phyloP scores from a whole-genome alignment of 1,140 invertebrate genomes.

The Tribolium madens region DNA sequence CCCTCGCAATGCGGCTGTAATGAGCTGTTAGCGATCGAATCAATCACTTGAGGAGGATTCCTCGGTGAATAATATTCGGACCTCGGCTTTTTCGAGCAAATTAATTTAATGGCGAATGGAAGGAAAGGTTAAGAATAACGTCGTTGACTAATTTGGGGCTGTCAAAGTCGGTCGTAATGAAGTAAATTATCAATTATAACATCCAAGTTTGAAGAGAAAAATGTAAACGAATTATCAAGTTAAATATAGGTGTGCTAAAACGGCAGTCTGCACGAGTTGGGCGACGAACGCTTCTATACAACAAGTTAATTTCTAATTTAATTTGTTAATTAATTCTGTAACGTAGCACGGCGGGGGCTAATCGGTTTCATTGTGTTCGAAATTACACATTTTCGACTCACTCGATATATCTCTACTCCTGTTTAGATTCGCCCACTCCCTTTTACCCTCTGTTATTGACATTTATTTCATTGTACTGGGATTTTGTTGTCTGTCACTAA shows the following conservation, averaged over 20 bases:
- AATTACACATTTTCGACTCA: conserved; percentile 62
- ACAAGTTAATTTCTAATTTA: conserved; percentile 73
- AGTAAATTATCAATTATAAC: background rate
- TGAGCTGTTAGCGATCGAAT: conserved; percentile 38
- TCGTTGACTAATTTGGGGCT: conserved; percentile 12
- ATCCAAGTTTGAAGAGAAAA: background rate
- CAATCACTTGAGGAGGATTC: conserved; percentile 38
- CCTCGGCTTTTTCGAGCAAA: conserved; percentile 27
- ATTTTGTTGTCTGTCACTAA: conserved; percentile 49
- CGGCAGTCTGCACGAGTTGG: conserved; percentile 34
- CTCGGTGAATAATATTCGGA: conserved; percentile 28
- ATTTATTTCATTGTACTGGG: conserved; percentile 59
- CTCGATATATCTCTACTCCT: conserved; percentile 36
- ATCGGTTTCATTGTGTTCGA: conserved; percentile 62
- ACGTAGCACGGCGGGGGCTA: conserved; percentile 60
- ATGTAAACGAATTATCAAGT: conserved; percentile 41
- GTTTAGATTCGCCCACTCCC: conserved; percentile 16
- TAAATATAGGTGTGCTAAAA: conserved; percentile 39
- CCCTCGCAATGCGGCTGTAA: conserved; percentile 31
- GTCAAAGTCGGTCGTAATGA: background rate
- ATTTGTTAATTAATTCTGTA: conserved; percentile 71
- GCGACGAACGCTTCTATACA: conserved; percentile 57
- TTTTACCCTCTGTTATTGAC: conserved; percentile 57
- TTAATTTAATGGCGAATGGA: conserved; percentile 26
- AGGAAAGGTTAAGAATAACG: conserved; percentile 32